Evolutionary conservation across 2,888 invertebrate species (phyloP), one percentile per base, ranked within the genome.

Genomic region (Lochmaea capreae): DNA sequence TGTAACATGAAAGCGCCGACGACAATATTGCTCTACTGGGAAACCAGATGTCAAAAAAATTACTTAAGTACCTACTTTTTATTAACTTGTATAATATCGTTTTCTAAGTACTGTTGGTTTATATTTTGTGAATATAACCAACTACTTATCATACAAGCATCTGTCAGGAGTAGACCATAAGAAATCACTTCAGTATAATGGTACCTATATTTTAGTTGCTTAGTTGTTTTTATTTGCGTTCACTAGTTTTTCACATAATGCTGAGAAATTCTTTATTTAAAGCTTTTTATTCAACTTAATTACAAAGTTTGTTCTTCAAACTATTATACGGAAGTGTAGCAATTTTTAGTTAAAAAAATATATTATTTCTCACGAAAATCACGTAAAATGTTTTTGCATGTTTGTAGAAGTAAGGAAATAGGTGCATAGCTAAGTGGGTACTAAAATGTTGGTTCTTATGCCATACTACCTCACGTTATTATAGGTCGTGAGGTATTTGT

Each of bases 401-500:
- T 52, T 52, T 16, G 49, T 49, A 49, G n/a, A 65, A 65, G 22
- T 18, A 65, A 33, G 12, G 42, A 49, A 65, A 26, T 65, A 52
- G 65, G 65, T 33, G 65, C 54, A 54, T 54, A 16, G 18, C 16
- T 54, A 54, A 54, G 18, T 18, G 52, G 43, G 39, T 67, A 16
- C 57, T 67, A 42, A 67, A 59, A 67, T 67, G 14, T 46, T 43
- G 11, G n/a, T 63, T 62, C 43, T 22, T 26, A 16, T 67, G 57
- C 42, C 65, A 43, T 69, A 66, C 70, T 66, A 59, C 70, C 61
- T 73, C 73, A 67, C 71, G 67, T 26, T 46, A 67, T 67, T 16
- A 68, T 63, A 70, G 72, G 59, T 76, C 76, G 76, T 76, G 76
- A 71, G 73, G 65, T 75, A 75, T 73, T 75, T 65, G 75, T 73